Base-by-base conservation (phyloP, 2,113 vertebrate species). In the Melanotaenia duboulayi region DNA sequence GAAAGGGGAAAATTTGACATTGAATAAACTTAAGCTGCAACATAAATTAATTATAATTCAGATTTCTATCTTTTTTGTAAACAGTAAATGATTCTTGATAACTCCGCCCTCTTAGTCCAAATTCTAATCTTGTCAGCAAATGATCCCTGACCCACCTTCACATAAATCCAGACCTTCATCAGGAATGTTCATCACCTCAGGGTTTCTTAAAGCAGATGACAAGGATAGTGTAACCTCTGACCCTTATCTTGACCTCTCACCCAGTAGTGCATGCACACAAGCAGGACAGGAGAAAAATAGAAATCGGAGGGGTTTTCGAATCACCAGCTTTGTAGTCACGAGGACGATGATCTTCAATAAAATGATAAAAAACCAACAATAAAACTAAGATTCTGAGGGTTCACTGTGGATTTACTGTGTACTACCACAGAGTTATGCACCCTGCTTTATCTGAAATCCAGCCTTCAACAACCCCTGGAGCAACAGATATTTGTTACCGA, bases 151-250 rank as follows among this genome's bases (percentile, higher is more conserved):
- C 61, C 51, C 35, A 37, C 14, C 39, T 32, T 37, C 17, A 58
- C 42, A 54, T 44, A 80, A 74, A 75, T 23, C 48, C 51, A 61
- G 22, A 60, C 10, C 0, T 62, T 49, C 66, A 48, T n/a, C 10
- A 74, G 51, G 65, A 82, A 82, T 64, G 62, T 58, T 20, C 24
- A 32, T 44, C 22, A 50, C 77, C 59, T 72, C 37, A 6, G 65
- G 64, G 25, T 69, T 49, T 54, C 50, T 76, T 52, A 28, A 73
- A 59, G 65, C 55, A 75, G 52, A 65, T 17, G 9, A 55, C 74
- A 76, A 82, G 71, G 82, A 74, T 84, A 82, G 68, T 76, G 51
- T 67, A 63, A 78, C 86, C 84, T 71, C 37, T 76, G 76, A 78
- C 74, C 71, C 54, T 46, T n/a, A 48, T 57, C 32, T 46, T 70